These are phyloP conservation scores for Strix aluco DNA, from an alignment of 2,113 vertebrate species.

Conservation along the genomic window DNA sequence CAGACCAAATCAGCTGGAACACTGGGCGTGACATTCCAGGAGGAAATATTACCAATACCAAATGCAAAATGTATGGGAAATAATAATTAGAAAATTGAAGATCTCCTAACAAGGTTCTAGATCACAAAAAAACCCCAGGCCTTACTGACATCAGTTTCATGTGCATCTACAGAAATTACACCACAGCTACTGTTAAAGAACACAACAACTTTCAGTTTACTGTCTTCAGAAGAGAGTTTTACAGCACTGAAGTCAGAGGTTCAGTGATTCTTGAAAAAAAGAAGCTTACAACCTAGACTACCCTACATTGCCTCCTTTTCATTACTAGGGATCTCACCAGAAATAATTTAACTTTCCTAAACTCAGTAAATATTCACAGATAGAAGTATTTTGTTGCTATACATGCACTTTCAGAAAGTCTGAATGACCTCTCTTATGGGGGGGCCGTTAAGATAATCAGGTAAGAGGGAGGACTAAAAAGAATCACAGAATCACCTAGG, in stretches of 20 bases:
- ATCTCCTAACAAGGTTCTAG: background rate
- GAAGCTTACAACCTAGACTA: background rate
- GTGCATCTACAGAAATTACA: background rate
- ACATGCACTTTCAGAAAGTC: background rate
- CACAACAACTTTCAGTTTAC: background rate
- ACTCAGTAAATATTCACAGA: background rate
- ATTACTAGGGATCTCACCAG: background rate
- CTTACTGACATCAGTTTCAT: background rate
- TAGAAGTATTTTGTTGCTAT: background rate
- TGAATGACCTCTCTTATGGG: background rate
- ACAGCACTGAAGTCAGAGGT: background rate
- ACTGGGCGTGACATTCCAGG: fast-evolving
- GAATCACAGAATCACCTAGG: too few relatives aligned
- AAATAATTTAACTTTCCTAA: background rate
- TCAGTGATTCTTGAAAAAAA: background rate
- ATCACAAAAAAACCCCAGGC: background rate
- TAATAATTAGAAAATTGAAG: background rate
- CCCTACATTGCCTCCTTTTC: background rate
- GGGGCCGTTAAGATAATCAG: background rate
- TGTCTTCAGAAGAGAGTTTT: background rate
- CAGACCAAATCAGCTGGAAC: background rate
- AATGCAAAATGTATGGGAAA: background rate
- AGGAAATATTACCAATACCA: background rate
- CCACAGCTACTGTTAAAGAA: background rate
- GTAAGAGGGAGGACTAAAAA: background rate